Conservation (phyloP, 1,140 invertebrate species). For the Hyles vespertilio region DNA sequence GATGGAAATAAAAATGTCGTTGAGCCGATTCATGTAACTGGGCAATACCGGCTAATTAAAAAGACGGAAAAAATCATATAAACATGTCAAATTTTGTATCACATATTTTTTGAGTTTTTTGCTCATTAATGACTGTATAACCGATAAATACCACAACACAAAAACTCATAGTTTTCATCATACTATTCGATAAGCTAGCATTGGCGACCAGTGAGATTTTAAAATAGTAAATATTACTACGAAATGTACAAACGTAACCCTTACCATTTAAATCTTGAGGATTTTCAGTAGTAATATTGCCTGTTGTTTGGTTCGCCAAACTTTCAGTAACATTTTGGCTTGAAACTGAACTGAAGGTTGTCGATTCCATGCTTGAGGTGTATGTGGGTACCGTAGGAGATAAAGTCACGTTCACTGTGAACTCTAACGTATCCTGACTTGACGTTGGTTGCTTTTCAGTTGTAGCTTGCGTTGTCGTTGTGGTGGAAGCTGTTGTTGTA, state of each 20-base stretch:
- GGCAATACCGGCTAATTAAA: too few species aligned
- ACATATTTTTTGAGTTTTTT: too few species aligned
- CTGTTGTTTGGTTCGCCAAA: slow-evolving; percentile 14
- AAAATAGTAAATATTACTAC: too few species aligned
- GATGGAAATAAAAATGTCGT: too few species aligned
- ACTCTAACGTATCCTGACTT: slow-evolving; percentile 35
- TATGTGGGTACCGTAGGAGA: slow-evolving; percentile 45
- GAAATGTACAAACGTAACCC: neutral
- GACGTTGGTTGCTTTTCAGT: slow-evolving; percentile 21
- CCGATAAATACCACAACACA: too few species aligned
- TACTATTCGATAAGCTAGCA: too few species aligned
- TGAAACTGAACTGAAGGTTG: slow-evolving; percentile 24
- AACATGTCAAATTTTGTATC: too few species aligned
- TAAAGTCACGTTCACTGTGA: slow-evolving; percentile 51
- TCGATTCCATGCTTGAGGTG: slow-evolving; percentile 34
- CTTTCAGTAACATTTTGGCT: slow-evolving; percentile 29
- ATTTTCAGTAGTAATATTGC: neutral
- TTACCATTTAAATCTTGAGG: neutral
- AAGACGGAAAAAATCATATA: too few species aligned
- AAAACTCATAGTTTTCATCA: too few species aligned
- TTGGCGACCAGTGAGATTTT: too few species aligned
- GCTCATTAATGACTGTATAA: too few species aligned
- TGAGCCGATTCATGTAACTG: too few species aligned
- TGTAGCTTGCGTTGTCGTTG: slow-evolving; percentile 12
- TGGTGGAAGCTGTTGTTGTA: neutral